Evolutionary conservation across 2,113 vertebrate species (phyloP), one percentile per base, ranked within the genome.

Genomic region (Urocynchramus pylzowi): DNA sequence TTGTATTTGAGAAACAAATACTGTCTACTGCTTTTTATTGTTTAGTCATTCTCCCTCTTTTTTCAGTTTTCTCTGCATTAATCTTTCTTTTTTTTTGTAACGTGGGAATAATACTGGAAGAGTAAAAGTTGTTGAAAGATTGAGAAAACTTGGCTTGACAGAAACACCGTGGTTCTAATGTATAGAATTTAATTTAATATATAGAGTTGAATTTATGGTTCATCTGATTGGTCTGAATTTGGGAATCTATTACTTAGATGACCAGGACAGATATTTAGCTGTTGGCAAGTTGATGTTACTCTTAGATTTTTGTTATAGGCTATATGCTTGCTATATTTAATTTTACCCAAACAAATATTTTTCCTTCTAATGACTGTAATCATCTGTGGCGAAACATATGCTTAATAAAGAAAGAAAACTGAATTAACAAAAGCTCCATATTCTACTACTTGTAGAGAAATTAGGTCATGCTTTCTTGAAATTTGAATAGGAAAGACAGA

Each of bases 401-500:
- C 41, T 83, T 71, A 56, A 60, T 22, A 89, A 87, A 91, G 44
- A 91, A 65, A 59, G 64, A 61, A 67, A 84, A 71, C 37, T 52
- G 59, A 81, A 70, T 69, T 73, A 89, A 90, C 26, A 71, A 87
- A 91, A 90, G 45, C 42, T 88, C 22, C 75, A 75, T 59, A 78
- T 94, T 90, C 42, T 79, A 56, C 56, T 92, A 24, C 65, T 88
- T 59, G 23, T 59, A 49, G 37, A 91, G 74, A 91, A 95, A 80
- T 87, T 84, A 91, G 87, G 77, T 91, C 80, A 89, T 84, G 50
- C 37, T 94, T 94, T 87, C 54, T 56, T 93, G 60, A 88, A 90
- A 84, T 92, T 75, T 94, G 76, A 92, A 87, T 95, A 81, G 88
- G 61, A 96, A 95, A 77, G 70, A 60, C 47, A 86, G 88, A 54